A percentile compares a stretch with the other conserved stretches of the same genome.
Evolutionary conservation across 2,888 invertebrate genomes (phyloP).

Genomic region (Lacanobia oleracea): DNA sequence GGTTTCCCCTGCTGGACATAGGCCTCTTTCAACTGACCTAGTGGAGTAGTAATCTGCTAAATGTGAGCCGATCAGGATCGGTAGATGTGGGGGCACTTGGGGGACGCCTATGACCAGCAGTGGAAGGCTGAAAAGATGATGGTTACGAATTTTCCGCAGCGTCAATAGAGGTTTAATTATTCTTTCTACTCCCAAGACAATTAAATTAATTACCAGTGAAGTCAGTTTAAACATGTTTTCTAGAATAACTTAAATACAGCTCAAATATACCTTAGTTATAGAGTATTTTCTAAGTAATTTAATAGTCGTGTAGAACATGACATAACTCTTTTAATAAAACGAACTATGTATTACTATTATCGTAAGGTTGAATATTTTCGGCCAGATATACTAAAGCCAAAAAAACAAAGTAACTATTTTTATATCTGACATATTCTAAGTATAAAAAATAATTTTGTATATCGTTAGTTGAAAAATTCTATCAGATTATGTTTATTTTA

Average conservation of each 20-base stretch:
- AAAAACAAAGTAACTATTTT: conserved; percentile 61
- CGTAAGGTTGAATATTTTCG: conserved; percentile 49
- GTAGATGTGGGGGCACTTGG: too few relatives aligned
- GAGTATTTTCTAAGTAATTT: conserved; percentile 46
- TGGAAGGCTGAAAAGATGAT: too few relatives aligned
- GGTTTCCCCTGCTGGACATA: background rate
- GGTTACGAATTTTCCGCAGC: too few relatives aligned
- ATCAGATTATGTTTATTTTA: conserved; percentile 39
- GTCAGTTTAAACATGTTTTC: background rate
- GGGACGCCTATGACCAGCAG: too few relatives aligned
- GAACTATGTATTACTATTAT: conserved; percentile 22
- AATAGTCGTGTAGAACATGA: conserved; percentile 75
- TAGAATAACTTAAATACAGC: conserved; percentile 28
- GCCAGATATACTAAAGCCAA: conserved; percentile 64
- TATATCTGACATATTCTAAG: conserved; percentile 31
- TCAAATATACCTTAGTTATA: conserved; percentile 41
- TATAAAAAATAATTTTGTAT: conserved; percentile 43
- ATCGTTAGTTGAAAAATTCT: conserved; percentile 40
- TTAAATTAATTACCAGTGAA: background rate
- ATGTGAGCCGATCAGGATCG: too few relatives aligned
- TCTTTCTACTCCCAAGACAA: background rate
- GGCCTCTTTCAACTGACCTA: background rate
- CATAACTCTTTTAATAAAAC: conserved; percentile 47
- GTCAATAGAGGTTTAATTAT: too few relatives aligned
- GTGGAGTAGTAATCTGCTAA: background rate